A percentile compares a stretch with the other conserved stretches of the same genome.
Conservation (phyloP, 53 echinoderm and acorn worm species). For the Glandiceps talaboti region DNA sequence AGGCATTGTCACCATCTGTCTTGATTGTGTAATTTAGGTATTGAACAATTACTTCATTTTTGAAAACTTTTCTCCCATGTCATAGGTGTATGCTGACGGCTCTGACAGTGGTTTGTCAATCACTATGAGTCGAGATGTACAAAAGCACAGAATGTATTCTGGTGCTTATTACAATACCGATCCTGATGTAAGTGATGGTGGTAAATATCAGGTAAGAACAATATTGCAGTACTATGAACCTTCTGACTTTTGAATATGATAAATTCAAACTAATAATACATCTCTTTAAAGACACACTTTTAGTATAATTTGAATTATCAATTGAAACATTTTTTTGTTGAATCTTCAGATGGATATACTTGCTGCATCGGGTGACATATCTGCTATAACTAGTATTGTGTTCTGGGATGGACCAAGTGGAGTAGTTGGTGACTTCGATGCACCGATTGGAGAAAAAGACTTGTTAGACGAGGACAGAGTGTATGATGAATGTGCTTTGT, state of each 20-base stretch:
- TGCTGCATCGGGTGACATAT: constrained; percentile 21
- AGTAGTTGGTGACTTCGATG: constrained; percentile 27
- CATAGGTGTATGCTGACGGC: no score
- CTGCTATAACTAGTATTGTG: constrained; percentile 30
- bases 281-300: no score
- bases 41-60: no score
- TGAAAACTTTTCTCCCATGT: no score
- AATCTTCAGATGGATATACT: constrained; percentile 22
- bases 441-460: constrained; percentile 8
- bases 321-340: no score
- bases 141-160: not conserved
- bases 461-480: not conserved
- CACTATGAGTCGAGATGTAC: not conserved
- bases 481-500: not conserved
- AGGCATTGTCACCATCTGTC: no score
- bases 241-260: no score
- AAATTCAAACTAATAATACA: no score
- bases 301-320: no score
- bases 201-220: not conserved
- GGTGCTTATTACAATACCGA: not conserved
- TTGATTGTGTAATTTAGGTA: no score
- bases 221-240: no score
- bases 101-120: not conserved
- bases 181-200: not conserved
- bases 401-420: constrained; percentile 40